A percentile compares a stretch with the other conserved stretches of the same genome.
phyloP scores from a whole-genome alignment of 2,113 vertebrate genomes.

The Telmatochromis brachygnathus region DNA sequence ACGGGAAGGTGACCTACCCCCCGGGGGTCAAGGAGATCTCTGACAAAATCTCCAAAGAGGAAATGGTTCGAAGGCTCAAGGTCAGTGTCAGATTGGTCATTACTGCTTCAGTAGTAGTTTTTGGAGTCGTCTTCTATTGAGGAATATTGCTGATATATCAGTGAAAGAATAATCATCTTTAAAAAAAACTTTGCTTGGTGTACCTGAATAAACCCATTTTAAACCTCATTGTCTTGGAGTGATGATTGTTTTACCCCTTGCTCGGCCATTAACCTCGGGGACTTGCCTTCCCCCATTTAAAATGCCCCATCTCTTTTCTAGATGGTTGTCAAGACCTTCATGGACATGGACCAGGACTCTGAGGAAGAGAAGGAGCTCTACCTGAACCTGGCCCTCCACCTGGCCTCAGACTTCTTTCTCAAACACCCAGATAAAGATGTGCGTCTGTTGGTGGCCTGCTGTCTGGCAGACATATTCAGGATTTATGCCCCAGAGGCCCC shows the following conservation, averaged over 20 bases:
- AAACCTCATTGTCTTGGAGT: not conserved
- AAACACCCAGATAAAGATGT: conserved; percentile 99
- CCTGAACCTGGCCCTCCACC: conserved; percentile 91
- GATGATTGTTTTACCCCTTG: not conserved
- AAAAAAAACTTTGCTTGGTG: not conserved
- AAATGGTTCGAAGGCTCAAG: conserved; percentile 98
- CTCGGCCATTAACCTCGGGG: not conserved
- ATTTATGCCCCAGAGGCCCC: conserved; percentile 98
- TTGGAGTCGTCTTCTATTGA: not conserved
- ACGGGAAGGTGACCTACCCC: conserved; percentile 98
- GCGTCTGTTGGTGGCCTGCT: conserved; percentile 93
- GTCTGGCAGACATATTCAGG: conserved; percentile 96
- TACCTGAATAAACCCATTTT: not conserved
- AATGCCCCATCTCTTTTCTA: conserved; percentile 36
- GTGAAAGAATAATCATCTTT: not conserved
- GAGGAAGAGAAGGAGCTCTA: conserved; percentile 99
- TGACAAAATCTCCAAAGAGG: conserved; percentile 99
- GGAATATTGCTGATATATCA: not conserved
- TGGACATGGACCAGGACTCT: conserved; percentile 99
- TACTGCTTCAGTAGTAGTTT: not conserved
- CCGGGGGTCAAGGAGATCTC: conserved; percentile 99
- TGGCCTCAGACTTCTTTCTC: conserved; percentile 98
- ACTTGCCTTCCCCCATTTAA: not conserved
- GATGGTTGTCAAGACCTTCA: conserved; percentile 99
- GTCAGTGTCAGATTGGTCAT: conserved; percentile 55